Percentiles rank a stretch among this genome's conserved stretches.
Evolutionary conservation across 2,113 vertebrate species (phyloP).

Genomic region (Chaetops frenatus): DNA sequence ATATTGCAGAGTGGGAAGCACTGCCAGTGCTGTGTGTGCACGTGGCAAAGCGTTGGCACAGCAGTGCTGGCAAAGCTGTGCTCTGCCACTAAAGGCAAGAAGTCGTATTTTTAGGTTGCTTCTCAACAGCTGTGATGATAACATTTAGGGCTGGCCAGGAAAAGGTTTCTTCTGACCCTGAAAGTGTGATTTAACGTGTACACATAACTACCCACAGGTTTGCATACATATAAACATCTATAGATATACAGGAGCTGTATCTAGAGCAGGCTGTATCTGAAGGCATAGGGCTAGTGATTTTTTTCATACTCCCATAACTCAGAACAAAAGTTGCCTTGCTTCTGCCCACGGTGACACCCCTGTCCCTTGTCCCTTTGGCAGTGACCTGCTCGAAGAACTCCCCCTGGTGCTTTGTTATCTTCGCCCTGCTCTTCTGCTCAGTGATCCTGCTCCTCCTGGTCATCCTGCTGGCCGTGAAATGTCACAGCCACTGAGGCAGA

Average conservation of each 20-base stretch:
- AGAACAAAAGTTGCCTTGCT: neutral
- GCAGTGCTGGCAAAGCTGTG: neutral
- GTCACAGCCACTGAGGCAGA: rapidly evolving
- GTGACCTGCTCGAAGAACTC: neutral
- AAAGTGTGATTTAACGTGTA: neutral
- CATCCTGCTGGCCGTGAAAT: neutral
- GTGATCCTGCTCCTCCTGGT: neutral
- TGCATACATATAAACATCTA: neutral
- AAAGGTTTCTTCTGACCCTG: neutral
- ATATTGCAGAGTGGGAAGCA: neutral
- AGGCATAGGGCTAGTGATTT: neutral
- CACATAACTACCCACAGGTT: no score
- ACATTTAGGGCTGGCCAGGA: neutral
- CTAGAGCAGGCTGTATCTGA: neutral
- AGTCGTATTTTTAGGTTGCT: neutral
- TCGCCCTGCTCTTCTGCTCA: neutral
- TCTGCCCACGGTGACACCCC: neutral
- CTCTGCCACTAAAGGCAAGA: neutral
- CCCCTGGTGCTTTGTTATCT: neutral
- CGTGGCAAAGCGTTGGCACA: rapidly evolving
- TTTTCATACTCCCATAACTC: neutral
- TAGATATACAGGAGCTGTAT: rapidly evolving
- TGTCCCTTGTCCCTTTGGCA: neutral
- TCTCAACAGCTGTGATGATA: neutral
- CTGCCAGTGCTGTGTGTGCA: neutral